Evolutionary conservation across 2,113 vertebrate species (phyloP), one percentile per base, ranked within the genome.

Genomic region (Neoarius graeffei): DNA sequence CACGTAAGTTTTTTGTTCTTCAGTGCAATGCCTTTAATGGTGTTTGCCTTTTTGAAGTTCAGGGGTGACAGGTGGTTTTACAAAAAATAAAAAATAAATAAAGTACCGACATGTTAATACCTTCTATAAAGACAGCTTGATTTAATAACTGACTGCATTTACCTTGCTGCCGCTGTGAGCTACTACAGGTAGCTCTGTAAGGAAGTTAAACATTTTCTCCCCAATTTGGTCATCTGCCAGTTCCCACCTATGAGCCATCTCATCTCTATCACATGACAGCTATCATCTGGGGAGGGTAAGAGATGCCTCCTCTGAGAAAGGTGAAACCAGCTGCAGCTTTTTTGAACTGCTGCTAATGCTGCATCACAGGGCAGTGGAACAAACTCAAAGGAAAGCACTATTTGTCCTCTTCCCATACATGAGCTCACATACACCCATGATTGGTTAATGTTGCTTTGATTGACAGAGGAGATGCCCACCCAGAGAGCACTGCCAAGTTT

Each of bases 1-100:
- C 93, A 96, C 96, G 96, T 96, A 94, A 93, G 96, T 93, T 5
- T 27, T 83, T 88, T 54, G 20, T 19, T 14, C 23, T 14, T 54
- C 42, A 62, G 62, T 64, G 66, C 23, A 20, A 30, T 71, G 27
- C 50, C 7, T 67, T 84, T 84, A 6, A n/a, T n/a, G 11, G 25
- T 80, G 11, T 57, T 77, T 13, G 23, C 20, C 11, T 9, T 76
- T 62, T 1, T 48, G 8, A 19, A 11, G 13, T 85, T 76, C 15
- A 50, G 14, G 15, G 35, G 66, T 85, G 54, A 13, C 27, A 84
- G 8, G 42, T 20, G 1, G 20, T 74, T 74, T 74, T 48, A 17
- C 30, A 66, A 66, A 62, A 62, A 5, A 11, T 62, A 14, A 54
- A 54, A n/a, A n/a, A n/a, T 42, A 42, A 42, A 35, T 35, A 2